Evolutionary conservation across 37 sponge, comb jelly and placozoan genomes (phyloP).

Genomic region (Halichondria panicea): DNA sequence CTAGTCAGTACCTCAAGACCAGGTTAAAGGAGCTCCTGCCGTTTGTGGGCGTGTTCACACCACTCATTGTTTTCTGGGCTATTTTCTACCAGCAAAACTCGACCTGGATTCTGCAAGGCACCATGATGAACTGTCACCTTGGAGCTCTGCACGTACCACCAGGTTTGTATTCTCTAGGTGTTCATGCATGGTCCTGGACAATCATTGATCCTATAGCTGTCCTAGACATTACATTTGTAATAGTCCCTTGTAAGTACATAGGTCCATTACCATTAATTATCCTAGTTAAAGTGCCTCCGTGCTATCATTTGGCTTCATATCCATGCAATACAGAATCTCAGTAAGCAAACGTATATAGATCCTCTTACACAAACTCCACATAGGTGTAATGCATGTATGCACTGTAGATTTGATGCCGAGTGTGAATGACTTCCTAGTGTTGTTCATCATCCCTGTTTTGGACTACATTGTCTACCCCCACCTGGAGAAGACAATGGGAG

Average conservation of each 20-base stretch:
- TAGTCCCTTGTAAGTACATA: too few species aligned
- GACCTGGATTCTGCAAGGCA: slow-evolving; percentile 74
- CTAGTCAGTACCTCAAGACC: not conserved
- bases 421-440: slow-evolving; percentile 66
- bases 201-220: not conserved
- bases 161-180: slow-evolving; percentile 18
- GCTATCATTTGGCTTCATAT: too few species aligned
- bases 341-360: too few species aligned
- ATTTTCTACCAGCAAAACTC: slow-evolving; percentile 81
- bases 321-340: too few species aligned
- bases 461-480: slow-evolving; percentile 75
- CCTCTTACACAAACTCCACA: too few species aligned
- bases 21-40: slow-evolving; percentile 26
- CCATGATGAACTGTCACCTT: slow-evolving; percentile 66
- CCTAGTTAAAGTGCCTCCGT: too few species aligned
- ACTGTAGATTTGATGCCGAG: slow-evolving; percentile 76
- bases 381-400: too few species aligned
- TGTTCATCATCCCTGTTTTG: slow-evolving; percentile 58
- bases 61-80: slow-evolving; percentile 71
- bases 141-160: slow-evolving; percentile 67
- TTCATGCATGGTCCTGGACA: not conserved
- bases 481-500: slow-evolving; percentile 39
- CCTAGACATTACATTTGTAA: not conserved
- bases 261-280: too few species aligned
- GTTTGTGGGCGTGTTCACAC: slow-evolving; percentile 53